Percentiles rank a stretch among this genome's conserved stretches.
These are phyloP conservation scores for Chionomys nivalis DNA, from an alignment of 2,113 vertebrate genomes.

Conservation along the genomic window DNA sequence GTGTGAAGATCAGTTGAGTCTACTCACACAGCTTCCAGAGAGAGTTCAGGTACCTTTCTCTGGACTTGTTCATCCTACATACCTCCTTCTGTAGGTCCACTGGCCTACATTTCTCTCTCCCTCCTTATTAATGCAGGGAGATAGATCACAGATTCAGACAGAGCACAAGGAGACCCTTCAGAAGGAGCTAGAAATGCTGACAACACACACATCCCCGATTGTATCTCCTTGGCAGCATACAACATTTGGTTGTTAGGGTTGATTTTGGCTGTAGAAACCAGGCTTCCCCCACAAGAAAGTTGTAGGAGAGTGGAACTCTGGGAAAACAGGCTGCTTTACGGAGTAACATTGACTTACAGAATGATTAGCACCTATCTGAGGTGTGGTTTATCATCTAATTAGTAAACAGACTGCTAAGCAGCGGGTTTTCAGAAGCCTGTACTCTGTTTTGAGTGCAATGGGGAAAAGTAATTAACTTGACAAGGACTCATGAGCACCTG, in stretches of 20 bases:
- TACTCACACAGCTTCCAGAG: neutral
- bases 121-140: neutral
- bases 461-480: slow-evolving; percentile 56
- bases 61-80: neutral
- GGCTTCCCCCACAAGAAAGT: neutral
- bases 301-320: neutral
- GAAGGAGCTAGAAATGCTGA: neutral
- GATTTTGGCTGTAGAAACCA: neutral
- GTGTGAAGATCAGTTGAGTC: neutral
- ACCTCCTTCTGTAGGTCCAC: too few relatives aligned
- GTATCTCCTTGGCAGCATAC: neutral
- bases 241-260: neutral
- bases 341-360: neutral
- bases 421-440: slow-evolving; percentile 6
- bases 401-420: slow-evolving; percentile 16
- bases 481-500: slow-evolving; percentile 56
- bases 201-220: neutral
- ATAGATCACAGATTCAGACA: neutral
- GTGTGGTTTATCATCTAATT: slow-evolving; percentile 25
- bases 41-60: neutral
- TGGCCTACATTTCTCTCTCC: neutral
- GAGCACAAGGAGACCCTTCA: neutral
- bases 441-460: slow-evolving; percentile 39
- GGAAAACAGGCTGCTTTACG: neutral
- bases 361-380: neutral